Conservation (phyloP, 2,888 invertebrate genomes). For the Caenorhabditis angaria region DNA sequence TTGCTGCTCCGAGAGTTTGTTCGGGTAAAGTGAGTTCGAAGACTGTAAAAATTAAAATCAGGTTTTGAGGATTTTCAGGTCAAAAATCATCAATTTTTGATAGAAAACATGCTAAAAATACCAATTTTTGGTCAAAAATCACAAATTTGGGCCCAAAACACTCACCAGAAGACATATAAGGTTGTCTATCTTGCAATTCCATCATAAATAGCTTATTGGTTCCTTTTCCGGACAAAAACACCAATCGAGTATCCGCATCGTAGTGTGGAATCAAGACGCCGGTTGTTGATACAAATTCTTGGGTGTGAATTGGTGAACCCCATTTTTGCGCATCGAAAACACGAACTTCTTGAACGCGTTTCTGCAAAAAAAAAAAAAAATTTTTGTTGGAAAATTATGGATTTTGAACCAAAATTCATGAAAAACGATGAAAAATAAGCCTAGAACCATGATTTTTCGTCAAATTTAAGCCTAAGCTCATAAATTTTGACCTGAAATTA, state of each 20-base stretch:
- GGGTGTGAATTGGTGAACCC: constrained; percentile 45
- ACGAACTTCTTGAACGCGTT: constrained; percentile 86
- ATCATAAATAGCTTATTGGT: constrained; percentile 89
- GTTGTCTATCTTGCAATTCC: constrained; percentile 86
- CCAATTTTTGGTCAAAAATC: no score
- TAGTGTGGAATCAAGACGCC: constrained; percentile 88
- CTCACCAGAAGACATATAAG: constrained; percentile 47
- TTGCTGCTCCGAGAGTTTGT: constrained; percentile 91
- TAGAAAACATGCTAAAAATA: no score
- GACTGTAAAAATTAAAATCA: constrained; percentile 46
- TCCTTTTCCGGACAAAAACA: constrained; percentile 88
- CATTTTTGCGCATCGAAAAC: constrained; percentile 84
- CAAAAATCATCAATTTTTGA: not conserved
- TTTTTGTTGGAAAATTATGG: no score
- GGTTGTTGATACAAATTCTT: constrained; percentile 54
- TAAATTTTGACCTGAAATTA: no score
- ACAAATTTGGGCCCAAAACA: no score
- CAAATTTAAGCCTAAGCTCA: no score
- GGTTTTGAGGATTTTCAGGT: no score
- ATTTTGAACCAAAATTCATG: no score
- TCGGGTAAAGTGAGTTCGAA: constrained; percentile 84
- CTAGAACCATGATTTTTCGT: no score
- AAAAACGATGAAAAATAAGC: not conserved
- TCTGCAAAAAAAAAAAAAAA: no score
- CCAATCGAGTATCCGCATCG: constrained; percentile 92